Base-by-base conservation (phyloP, 2,888 invertebrate genomes). In the Thera obeliscata region DNA sequence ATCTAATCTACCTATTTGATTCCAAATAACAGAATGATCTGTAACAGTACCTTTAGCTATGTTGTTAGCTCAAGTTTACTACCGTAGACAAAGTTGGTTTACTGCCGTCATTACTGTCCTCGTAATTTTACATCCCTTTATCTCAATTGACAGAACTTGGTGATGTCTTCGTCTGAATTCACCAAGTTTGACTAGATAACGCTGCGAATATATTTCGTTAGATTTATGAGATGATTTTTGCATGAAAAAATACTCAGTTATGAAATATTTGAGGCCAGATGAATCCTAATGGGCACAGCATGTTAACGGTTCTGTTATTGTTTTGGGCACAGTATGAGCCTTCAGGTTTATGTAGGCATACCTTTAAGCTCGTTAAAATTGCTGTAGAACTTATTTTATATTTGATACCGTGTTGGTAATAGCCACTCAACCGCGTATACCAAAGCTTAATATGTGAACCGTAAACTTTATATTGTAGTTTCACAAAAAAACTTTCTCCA, bases 111-210 rank as follows among this genome's bases (percentile, higher is more conserved):
- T 89, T 83, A 88, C 85, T 86, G 86, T 84, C 82, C 83, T 86
- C 86, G 86, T 89, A 87, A 90, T 89, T 89, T 90, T 86, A 88
- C 86, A 84, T 89, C 87, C 87, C 89, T 89, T 89, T 91, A 90
- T 89, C 89, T 88, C 83, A 84, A 88, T 87, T 83, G 86, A 82
- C 86, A 85, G 84, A 87, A 90, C 84, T 89, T 88, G 82, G 81
- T 84, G 87, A 87, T 88, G 89, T 86, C 89, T 89, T 89, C 81
- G 82, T 80, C 78, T 79, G 74, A 81, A 81, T 81, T 81, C 72
- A 73, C 74, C 71, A 83, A 84, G 81, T 87, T 82, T 68, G 71
- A 71, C 66, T 77, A 78, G 86, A 87, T 87, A 86, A 80, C 78
- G 74, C 78, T 80, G 80, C 75, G 80, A 81, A 82, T 79, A 82